phyloP scores from a whole-genome alignment of 2,113 vertebrate genomes.

The Carettochelys insculpta region DNA sequence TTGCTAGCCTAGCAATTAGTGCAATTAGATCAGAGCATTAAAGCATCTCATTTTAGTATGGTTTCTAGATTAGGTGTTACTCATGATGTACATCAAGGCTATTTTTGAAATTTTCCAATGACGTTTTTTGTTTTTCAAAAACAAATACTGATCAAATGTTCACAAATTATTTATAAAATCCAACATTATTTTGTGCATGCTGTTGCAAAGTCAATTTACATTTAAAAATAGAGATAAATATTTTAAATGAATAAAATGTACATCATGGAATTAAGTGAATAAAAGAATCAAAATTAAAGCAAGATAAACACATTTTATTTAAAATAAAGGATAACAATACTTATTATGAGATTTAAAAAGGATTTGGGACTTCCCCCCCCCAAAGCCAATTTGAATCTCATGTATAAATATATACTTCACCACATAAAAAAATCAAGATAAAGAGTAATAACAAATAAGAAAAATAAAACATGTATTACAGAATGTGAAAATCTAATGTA shows the following conservation, averaged over 20 bases:
- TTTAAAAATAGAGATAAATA: conserved; percentile 9
- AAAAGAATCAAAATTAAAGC: conserved; percentile 51
- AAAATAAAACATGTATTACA: conserved; percentile 14
- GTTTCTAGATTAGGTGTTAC: conserved; percentile 65
- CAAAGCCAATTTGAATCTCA: conserved; percentile 29
- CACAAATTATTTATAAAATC: not conserved
- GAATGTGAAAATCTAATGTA: conserved; percentile 13
- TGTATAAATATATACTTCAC: conserved; percentile 2
- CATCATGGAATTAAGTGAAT: conserved; percentile 73
- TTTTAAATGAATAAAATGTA: conserved; percentile 64
- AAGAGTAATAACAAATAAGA: not conserved
- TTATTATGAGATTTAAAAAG: conserved; percentile 50
- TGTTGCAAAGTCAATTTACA: conserved; percentile 38
- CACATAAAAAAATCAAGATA: conserved; percentile 36
- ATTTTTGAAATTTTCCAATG: not conserved
- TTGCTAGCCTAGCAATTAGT: conserved; percentile 68
- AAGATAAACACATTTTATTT: conserved; percentile 37
- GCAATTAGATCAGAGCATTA: conserved; percentile 68
- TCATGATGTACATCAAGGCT: conserved; percentile 68
- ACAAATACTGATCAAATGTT: conserved; percentile 13
- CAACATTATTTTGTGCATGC: conserved; percentile 1
- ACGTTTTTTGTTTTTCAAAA: conserved; percentile 44
- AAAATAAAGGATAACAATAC: conserved; percentile 2
- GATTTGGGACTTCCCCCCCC: not conserved
- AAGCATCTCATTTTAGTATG: conserved; percentile 62